These are phyloP conservation scores for Cyclargus thomasi DNA, from an alignment of 1,140 invertebrate genomes.

Conservation along the genomic window DNA sequence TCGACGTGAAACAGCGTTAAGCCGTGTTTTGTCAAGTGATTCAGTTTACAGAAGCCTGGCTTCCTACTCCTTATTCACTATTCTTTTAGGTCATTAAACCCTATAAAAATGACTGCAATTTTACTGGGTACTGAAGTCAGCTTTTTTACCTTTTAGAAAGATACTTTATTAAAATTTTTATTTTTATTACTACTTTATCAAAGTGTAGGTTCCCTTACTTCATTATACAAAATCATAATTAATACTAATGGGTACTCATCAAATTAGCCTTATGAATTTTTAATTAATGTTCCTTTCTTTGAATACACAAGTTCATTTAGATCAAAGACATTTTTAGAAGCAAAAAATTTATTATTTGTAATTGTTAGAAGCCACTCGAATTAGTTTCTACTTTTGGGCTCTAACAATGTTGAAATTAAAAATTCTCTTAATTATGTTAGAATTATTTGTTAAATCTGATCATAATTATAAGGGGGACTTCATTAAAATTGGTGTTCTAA, in stretches of 20 bases:
- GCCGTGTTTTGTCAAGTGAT: no score
- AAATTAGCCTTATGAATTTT: background rate
- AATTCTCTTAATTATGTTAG: background rate
- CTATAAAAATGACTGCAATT: no score
- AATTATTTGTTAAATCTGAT: background rate
- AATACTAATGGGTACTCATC: background rate
- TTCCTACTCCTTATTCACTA: no score
- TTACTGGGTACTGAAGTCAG: no score
- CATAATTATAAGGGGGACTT: background rate
- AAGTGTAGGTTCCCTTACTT: no score
- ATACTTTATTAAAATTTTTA: no score
- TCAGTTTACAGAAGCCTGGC: no score
- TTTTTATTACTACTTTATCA: no score
- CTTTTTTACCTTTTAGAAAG: no score
- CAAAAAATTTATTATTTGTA: background rate
- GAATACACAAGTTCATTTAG: background rate
- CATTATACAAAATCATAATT: no score
- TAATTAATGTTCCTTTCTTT: background rate
- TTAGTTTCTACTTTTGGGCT: background rate
- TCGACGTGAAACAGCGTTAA: no score
- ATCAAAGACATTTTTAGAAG: background rate
- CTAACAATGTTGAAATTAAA: background rate
- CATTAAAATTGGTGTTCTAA: background rate
- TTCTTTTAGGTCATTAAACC: no score
- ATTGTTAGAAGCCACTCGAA: background rate